phyloP scores from a whole-genome alignment of 2,113 vertebrate genomes.

The Tyto alba region DNA sequence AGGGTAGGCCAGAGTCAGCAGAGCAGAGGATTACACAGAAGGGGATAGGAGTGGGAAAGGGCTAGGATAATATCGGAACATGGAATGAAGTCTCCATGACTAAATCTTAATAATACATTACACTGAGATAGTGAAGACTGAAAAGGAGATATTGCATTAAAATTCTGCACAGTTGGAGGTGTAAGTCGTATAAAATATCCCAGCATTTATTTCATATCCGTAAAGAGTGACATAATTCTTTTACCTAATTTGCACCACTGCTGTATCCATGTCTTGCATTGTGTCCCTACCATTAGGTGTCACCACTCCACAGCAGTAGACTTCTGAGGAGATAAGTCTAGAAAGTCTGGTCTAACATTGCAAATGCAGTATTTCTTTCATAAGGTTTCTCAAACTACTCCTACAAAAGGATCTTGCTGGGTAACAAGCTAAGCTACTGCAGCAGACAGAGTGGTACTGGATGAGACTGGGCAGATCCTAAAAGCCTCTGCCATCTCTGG shows the following conservation, averaged over 20 bases:
- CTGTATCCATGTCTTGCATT: not conserved
- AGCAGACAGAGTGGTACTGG: not conserved
- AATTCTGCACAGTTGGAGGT: not conserved
- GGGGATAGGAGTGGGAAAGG: not conserved
- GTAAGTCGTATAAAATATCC: not conserved
- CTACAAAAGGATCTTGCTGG: not conserved
- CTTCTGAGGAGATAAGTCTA: not conserved
- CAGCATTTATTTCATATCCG: not conserved
- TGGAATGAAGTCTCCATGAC: not conserved
- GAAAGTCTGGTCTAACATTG: not conserved
- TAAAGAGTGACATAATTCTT: not conserved
- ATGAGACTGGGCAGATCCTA: not conserved
- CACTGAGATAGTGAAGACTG: not conserved
- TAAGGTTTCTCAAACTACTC: not conserved
- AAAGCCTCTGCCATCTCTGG: not conserved
- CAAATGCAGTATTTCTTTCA: not conserved
- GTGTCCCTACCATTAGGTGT: conserved; percentile 13
- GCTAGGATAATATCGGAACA: not conserved
- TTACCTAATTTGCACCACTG: not conserved
- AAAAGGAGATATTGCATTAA: not conserved
- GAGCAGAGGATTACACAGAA: not conserved
- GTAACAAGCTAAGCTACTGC: not conserved
- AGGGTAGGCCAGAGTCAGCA: not conserved
- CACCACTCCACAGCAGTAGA: not conserved
- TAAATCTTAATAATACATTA: not conserved